Base-by-base conservation (phyloP, 1,140 invertebrate genomes). In the Phymorhynchus buccinoides region DNA sequence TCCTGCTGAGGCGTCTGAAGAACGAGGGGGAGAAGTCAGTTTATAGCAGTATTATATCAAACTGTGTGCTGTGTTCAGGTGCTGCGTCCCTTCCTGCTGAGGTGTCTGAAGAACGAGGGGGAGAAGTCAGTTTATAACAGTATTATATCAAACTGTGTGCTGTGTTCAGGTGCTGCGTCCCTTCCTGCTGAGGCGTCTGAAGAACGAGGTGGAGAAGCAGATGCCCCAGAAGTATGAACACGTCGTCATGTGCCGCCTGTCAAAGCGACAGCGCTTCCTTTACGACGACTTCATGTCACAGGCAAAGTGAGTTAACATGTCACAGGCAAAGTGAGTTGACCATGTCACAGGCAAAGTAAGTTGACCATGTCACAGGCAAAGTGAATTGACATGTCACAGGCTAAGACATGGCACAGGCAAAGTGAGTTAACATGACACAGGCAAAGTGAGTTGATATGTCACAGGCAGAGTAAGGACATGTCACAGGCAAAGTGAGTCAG, bases 241-340 rank as follows among this genome's bases (percentile, higher is more conserved):
- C 94, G 96, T 99, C 87, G 94, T 99, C 22, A 96, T 98, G 95
- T 99, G 99, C 93, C 95, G 97, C 71, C 94, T 99, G 86, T 99
- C 99, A 2, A 99, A 99, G 94, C 94, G 99, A 52, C 99, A 99
- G 92, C 95, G 99, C 86, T 99, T 96, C 94, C 95, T 99, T 3
- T 99, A 99, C 94, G 99, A 99, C 94, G 99, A 99, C 93, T 99
- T 99, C 93, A 99, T 99, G 98, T 97, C 97, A 27, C 95, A 97
- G 90, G 96, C 98, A 91, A 98, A 98, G 98, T 99, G 95, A 95
- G 96, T 89, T 85, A n/a, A n/a, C n/a, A n/a, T n/a, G n/a, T n/a
- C n/a, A n/a, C n/a, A n/a, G n/a, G n/a, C n/a, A n/a, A n/a, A n/a
- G n/a, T n/a, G n/a, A n/a, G n/a, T n/a, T n/a, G n/a, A n/a, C n/a